phyloP scores from a whole-genome alignment of 37 sponge, comb jelly and placozoan species.

The Diacarnus erythraeanus region DNA sequence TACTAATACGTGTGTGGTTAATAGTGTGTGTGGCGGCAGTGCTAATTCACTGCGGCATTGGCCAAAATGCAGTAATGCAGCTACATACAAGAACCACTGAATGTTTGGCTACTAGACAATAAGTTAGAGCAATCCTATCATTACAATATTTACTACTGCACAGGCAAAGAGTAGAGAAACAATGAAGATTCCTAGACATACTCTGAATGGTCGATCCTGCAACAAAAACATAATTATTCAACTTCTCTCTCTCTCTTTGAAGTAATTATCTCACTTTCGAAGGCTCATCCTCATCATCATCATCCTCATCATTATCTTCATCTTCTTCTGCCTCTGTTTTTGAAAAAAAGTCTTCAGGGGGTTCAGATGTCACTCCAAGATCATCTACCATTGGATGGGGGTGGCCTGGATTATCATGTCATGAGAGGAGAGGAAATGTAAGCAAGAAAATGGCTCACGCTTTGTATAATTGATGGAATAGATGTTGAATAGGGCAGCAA shows the following conservation, averaged over 20 bases:
- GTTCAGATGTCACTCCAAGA: not conserved
- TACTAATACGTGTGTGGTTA: too few species aligned
- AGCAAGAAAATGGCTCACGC: not conserved
- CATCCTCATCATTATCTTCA: conserved; percentile 9
- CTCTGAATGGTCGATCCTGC: conserved; percentile 3
- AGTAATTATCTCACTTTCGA: not conserved
- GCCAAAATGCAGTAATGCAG: not conserved
- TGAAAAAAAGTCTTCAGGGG: not conserved
- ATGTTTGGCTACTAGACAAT: not conserved
- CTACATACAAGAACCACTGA: not conserved
- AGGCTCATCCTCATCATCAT: not conserved
- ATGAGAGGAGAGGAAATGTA: not conserved
- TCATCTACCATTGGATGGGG: not conserved
- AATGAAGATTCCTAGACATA: not conserved
- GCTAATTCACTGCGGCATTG: too few species aligned
- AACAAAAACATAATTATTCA: not conserved
- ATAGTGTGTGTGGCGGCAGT: too few species aligned
- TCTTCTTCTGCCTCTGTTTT: not conserved
- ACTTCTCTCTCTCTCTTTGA: not conserved
- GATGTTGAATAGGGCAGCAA: conserved; percentile 83
- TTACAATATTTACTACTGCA: not conserved
- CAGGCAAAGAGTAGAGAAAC: not conserved
- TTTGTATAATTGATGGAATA: conserved; percentile 50
- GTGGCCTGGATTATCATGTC: not conserved
- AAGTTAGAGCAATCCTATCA: not conserved